phyloP scores from a whole-genome alignment of 2,888 invertebrate species.

The Pomacea canaliculata region DNA sequence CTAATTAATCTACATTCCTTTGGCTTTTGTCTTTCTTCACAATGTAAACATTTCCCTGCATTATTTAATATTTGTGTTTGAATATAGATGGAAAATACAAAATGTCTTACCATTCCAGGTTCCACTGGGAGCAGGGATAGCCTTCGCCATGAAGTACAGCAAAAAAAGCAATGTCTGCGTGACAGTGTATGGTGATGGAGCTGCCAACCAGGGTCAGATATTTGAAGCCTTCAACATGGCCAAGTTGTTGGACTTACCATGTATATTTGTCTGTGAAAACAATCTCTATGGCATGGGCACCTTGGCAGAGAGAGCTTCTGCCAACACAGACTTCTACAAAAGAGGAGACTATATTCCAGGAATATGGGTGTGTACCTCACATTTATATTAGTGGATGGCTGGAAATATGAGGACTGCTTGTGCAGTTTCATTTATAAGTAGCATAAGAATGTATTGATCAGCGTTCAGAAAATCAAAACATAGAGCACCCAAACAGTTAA shows the following conservation, averaged over 20 bases:
- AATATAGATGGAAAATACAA: no score
- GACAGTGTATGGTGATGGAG: conserved; percentile 86
- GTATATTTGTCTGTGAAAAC: conserved; percentile 96
- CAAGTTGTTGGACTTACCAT: conserved; percentile 92
- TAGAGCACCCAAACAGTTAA: no score
- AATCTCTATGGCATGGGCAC: conserved; percentile 99
- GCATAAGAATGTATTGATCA: no score
- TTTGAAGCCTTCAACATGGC: conserved; percentile 90
- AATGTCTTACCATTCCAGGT: conserved; percentile 74
- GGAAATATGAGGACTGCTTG: no score
- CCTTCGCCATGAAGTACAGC: conserved; percentile 89
- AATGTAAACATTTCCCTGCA: no score
- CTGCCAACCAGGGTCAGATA: conserved; percentile 82
- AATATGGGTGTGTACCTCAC: conserved; percentile 79
- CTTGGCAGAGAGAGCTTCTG: conserved; percentile 85
- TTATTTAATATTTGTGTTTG: no score
- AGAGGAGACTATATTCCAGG: conserved; percentile 97
- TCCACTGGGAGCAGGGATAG: conserved; percentile 94
- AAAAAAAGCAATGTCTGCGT: conserved; percentile 88
- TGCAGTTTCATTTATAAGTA: no score
- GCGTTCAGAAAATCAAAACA: no score
- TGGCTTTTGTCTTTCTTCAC: no score
- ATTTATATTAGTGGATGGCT: background rate
- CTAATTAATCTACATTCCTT: no score
- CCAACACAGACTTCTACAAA: conserved; percentile 87